These are phyloP conservation scores for Mugil cephalus DNA, from an alignment of 2,113 vertebrate species.

Conservation along the genomic window DNA sequence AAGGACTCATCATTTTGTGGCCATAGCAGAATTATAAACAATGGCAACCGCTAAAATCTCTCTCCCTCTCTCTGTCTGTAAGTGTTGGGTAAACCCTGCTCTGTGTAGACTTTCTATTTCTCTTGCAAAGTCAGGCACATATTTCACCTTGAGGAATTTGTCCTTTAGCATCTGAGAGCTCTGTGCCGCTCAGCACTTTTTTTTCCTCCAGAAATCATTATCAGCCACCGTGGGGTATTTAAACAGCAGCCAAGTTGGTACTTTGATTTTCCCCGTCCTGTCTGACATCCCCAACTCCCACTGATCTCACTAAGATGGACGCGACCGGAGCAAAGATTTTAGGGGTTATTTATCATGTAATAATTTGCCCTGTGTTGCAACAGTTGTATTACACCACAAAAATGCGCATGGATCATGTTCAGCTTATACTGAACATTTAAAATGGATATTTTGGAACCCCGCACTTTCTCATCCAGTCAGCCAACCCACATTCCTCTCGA, in stretches of 20 bases:
- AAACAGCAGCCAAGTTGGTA: constrained; percentile 71
- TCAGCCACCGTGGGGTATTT: constrained; percentile 77
- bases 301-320: constrained; percentile 40
- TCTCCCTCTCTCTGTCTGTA: too few species aligned
- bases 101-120: constrained; percentile 48
- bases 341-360: constrained; percentile 4
- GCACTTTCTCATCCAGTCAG: constrained; percentile 18
- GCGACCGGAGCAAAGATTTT: constrained; percentile 36
- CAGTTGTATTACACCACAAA: constrained; percentile 8
- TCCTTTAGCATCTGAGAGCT: constrained; percentile 77
- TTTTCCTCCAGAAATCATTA: constrained; percentile 79
- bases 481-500: constrained; percentile 55
- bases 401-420: constrained; percentile 22
- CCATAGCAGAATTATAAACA: background rate
- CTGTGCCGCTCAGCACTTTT: constrained; percentile 80
- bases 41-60: background rate
- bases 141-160: constrained; percentile 82
- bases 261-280: constrained; percentile 73
- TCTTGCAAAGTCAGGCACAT: constrained; percentile 72
- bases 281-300: constrained; percentile 53
- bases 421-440: constrained; percentile 17
- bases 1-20: constrained; percentile 15
- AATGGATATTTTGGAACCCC: constrained; percentile 28
- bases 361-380: constrained; percentile 9
- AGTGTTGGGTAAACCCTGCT: background rate